These are phyloP conservation scores for Pseudomyrmex sp. DNA, from an alignment of 1,140 invertebrate genomes.

Conservation along the genomic window DNA sequence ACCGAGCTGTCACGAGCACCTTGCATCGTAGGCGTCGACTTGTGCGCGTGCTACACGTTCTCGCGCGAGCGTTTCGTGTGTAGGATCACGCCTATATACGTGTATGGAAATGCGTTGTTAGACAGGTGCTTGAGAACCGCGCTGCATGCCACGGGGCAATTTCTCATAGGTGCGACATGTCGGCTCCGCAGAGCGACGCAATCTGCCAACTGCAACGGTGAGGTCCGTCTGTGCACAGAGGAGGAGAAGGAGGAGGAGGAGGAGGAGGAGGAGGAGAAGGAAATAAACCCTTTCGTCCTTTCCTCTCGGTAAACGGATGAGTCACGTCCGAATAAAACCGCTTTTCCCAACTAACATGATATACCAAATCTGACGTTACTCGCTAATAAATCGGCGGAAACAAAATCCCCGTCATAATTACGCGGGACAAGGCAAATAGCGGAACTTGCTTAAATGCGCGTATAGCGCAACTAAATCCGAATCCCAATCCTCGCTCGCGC, in stretches of 20 bases:
- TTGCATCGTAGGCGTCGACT: conserved; percentile 17
- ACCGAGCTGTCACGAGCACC: conserved; percentile 52
- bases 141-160: conserved; percentile 71
- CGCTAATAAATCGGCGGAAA: neutral
- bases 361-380: neutral
- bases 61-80: conserved; percentile 1
- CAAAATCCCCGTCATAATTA: conserved; percentile 9
- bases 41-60: conserved; percentile 28
- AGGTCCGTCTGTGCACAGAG: conserved; percentile 13
- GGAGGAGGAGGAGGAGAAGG: neutral
- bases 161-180: conserved; percentile 73
- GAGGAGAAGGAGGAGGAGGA: neutral
- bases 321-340: conserved; percentile 18
- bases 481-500: too few relatives aligned
- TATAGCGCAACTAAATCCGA: too few relatives aligned
- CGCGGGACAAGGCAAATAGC: neutral
- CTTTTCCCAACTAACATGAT: neutral
- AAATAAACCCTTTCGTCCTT: neutral
- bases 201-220: conserved; percentile 71
- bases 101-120: conserved; percentile 53
- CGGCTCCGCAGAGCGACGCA: conserved; percentile 60
- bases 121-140: conserved; percentile 64
- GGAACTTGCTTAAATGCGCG: neutral
- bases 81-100: conserved; percentile 37
- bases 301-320: conserved; percentile 4